A percentile compares a stretch with the other conserved stretches of the same genome.
Conservation (phyloP, 2,113 vertebrate species). For the Pygathrix nemaeus region DNA sequence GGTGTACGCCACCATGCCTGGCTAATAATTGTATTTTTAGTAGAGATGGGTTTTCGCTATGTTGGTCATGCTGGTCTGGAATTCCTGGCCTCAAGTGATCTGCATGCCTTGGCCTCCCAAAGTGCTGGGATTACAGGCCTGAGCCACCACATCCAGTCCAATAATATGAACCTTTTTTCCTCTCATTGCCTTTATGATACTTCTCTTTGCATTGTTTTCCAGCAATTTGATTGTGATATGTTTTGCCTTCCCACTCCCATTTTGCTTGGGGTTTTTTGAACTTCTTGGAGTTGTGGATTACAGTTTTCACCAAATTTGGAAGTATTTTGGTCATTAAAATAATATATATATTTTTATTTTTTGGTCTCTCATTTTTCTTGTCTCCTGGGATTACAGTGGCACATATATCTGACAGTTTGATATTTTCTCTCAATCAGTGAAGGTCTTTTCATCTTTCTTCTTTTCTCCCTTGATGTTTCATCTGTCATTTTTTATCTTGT, state of each 20-base stretch:
- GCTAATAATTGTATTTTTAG: too few relatives aligned
- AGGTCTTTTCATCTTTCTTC: not conserved
- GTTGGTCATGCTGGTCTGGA: too few relatives aligned
- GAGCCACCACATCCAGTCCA: too few relatives aligned
- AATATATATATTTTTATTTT: not conserved
- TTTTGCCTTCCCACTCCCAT: not conserved
- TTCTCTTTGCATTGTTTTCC: not conserved
- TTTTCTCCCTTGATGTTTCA: not conserved
- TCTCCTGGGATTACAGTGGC: not conserved
- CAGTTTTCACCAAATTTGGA: not conserved
- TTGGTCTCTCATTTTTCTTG: not conserved
- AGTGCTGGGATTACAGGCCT: too few relatives aligned
- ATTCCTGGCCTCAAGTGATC: too few relatives aligned
- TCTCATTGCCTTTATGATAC: not conserved
- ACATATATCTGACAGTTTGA: not conserved
- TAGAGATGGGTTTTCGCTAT: too few relatives aligned
- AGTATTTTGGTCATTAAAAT: not conserved
- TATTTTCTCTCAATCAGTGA: conserved; percentile 1
- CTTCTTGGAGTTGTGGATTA: not conserved
- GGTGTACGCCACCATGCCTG: too few relatives aligned
- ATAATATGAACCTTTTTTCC: not conserved
- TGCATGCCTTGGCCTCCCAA: too few relatives aligned
- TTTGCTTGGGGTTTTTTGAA: not conserved
- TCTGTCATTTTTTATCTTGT: not conserved
- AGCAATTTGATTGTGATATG: not conserved